Percentiles rank a stretch among this genome's conserved stretches.
These are phyloP conservation scores for Arion vulgaris DNA, from an alignment of 1,140 invertebrate genomes.

Conservation along the genomic window DNA sequence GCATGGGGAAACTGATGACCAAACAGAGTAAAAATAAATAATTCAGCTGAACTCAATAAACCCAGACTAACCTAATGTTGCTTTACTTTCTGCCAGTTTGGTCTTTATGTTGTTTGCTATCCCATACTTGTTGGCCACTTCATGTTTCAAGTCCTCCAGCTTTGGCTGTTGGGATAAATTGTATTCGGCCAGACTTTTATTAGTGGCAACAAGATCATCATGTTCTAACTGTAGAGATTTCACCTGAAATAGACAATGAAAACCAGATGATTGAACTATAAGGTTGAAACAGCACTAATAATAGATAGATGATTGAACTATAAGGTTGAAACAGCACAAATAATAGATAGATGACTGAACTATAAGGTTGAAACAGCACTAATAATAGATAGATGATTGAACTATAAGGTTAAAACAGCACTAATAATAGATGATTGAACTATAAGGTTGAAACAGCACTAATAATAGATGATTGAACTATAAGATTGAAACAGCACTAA, in stretches of 20 bases:
- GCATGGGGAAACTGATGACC: too few relatives aligned
- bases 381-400: too few relatives aligned
- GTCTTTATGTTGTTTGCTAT: conserved; percentile 51
- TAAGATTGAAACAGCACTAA: too few relatives aligned
- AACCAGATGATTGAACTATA: background rate
- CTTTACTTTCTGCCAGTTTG: conserved; percentile 44
- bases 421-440: too few relatives aligned
- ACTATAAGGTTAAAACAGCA: too few relatives aligned
- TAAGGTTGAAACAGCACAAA: conserved; percentile 6
- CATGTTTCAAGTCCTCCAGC: conserved; percentile 78
- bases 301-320: background rate
- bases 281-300: too few relatives aligned
- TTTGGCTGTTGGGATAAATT: conserved; percentile 88
- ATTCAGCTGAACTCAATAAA: too few relatives aligned
- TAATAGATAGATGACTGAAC: background rate
- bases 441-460: too few relatives aligned
- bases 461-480: too few relatives aligned
- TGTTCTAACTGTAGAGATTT: conserved; percentile 76
- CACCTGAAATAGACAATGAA: background rate
- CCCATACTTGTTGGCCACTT: conserved; percentile 81
- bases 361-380: too few relatives aligned
- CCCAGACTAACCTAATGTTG: conserved; percentile 50
- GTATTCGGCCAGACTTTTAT: conserved; percentile 87
- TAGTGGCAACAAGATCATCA: conserved; percentile 87
- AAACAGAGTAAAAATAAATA: too few relatives aligned